Percentiles rank a stretch among this genome's conserved stretches.
These are phyloP conservation scores for Chironex yamaguchii DNA, from an alignment of 30 jellyfish, hydroid and myxozoan species.

Conservation along the genomic window DNA sequence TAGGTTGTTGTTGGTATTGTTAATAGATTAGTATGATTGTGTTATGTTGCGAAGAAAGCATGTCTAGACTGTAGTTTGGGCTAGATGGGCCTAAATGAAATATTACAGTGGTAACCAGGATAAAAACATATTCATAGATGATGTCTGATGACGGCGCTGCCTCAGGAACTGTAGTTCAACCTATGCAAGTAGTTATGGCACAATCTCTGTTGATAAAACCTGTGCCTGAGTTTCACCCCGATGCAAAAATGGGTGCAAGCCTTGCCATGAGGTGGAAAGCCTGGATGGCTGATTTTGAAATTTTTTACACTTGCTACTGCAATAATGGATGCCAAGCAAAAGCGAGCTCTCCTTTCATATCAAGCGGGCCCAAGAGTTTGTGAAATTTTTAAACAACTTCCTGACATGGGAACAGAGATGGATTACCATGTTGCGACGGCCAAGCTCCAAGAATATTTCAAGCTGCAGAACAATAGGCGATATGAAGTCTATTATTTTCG, in stretches of 20 bases:
- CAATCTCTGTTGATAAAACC: conserved; percentile 21
- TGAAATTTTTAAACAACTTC: conserved; percentile 12
- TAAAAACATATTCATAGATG: too few species aligned
- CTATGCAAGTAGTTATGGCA: too few species aligned
- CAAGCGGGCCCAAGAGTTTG: conserved; percentile 58
- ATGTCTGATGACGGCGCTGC: too few species aligned
- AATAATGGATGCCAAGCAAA: conserved; percentile 19
- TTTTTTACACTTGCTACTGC: conserved; percentile 36
- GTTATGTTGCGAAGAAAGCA: too few species aligned
- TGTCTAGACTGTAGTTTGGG: too few species aligned
- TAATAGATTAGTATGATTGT: too few species aligned
- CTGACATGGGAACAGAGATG: conserved; percentile 16
- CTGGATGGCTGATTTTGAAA: conserved; percentile 45
- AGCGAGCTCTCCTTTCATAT: conserved; percentile 10
- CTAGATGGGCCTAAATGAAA: too few species aligned
- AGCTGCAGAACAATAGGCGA: conserved; percentile 46
- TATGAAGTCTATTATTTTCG: conserved; percentile 38
- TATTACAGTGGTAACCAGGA: too few species aligned
- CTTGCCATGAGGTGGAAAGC: conserved; percentile 55
- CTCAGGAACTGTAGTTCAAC: too few species aligned
- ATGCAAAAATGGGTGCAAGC: conserved; percentile 30
- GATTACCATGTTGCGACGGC: conserved; percentile 26
- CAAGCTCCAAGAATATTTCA: conserved; percentile 10
- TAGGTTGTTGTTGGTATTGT: too few species aligned
- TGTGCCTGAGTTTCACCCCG: conserved; percentile 27